Conservation (phyloP, 2,113 vertebrate genomes). For the Odocoileus virginianus region DNA sequence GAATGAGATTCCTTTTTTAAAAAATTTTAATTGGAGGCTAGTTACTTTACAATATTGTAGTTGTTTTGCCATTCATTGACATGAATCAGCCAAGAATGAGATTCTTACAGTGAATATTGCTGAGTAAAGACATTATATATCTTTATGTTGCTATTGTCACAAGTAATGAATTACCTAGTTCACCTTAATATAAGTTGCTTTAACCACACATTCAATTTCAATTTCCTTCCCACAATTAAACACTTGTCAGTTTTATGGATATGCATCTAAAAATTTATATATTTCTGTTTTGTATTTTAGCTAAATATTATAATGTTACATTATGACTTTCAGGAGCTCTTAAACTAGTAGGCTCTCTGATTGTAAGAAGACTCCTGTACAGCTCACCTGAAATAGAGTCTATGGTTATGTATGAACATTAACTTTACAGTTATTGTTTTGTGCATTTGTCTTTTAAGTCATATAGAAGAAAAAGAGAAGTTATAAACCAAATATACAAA, state of each 20-base stretch:
- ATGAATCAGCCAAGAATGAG: background rate
- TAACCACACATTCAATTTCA: background rate
- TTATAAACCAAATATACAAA: background rate
- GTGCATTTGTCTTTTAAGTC: background rate
- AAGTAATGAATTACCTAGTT: background rate
- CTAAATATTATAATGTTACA: background rate
- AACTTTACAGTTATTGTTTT: background rate
- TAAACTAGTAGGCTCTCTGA: background rate
- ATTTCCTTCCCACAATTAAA: background rate
- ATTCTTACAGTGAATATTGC: background rate
- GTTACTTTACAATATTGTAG: background rate
- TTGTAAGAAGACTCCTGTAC: background rate
- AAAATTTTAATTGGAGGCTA: background rate
- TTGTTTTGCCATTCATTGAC: background rate
- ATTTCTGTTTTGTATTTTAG: background rate
- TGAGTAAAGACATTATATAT: background rate
- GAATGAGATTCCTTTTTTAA: background rate
- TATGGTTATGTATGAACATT: background rate
- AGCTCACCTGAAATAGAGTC: background rate
- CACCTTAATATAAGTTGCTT: background rate
- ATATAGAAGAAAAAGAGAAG: background rate
- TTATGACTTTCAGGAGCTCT: background rate
- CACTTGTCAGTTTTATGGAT: background rate
- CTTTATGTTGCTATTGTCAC: background rate
- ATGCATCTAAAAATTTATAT: background rate